phyloP scores from a whole-genome alignment of 1,140 invertebrate genomes.

The Trichonephila clavipes region DNA sequence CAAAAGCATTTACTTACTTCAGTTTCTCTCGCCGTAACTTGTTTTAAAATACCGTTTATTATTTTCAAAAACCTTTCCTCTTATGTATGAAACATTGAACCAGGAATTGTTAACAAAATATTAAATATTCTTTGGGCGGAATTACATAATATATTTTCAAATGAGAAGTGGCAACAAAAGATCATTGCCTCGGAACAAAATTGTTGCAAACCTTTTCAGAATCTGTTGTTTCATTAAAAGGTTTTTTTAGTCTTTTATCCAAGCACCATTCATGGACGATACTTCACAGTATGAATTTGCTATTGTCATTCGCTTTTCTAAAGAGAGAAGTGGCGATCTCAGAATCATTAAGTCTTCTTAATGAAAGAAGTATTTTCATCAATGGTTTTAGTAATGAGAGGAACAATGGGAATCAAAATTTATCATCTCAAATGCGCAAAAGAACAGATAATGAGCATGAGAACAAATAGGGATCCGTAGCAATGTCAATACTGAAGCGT shows the following conservation, averaged over 20 bases:
- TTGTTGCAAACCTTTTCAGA: not conserved
- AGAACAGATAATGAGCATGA: not conserved
- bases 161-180: not conserved
- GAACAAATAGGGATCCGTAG: not conserved
- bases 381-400: not conserved
- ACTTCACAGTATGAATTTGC: not conserved
- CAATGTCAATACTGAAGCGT: not conserved
- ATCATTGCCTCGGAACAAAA: not conserved
- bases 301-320: constrained; percentile 1
- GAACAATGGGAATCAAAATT: not conserved
- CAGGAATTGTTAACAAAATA: not conserved
- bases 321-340: constrained; percentile 17
- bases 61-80: too few species aligned
- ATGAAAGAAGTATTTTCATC: not conserved
- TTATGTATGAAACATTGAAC: not conserved
- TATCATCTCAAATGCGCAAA: not conserved
- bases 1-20: too few species aligned
- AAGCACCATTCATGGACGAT: not conserved
- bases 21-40: too few species aligned
- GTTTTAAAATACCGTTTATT: too few species aligned
- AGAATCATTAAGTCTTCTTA: not conserved
- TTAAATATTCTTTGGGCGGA: too few species aligned
- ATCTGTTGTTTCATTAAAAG: not conserved
- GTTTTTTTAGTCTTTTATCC: not conserved
- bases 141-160: not conserved